Conservation (phyloP, 2,888 invertebrate genomes). For the Dasypolia templi region DNA sequence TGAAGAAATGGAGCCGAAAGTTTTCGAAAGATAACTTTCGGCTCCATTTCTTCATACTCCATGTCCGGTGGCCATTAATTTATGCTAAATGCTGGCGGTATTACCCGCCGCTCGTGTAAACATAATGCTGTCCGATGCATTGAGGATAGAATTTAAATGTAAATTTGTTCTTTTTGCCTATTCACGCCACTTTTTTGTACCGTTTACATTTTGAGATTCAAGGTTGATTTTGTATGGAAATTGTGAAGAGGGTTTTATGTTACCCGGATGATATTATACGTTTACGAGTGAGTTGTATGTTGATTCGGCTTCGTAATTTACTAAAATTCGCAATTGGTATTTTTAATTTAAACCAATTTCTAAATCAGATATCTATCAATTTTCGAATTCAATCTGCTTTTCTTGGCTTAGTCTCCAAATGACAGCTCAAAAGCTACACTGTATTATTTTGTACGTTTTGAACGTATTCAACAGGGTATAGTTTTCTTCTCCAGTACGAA, state of each 20-base stretch:
- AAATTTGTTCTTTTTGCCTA: constrained; percentile 53
- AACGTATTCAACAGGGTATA: constrained; percentile 31
- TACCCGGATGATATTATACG: constrained; percentile 25
- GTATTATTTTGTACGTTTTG: constrained; percentile 19
- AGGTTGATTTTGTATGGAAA: constrained; percentile 51
- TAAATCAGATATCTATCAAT: neutral
- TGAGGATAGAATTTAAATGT: constrained; percentile 62
- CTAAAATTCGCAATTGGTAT: neutral
- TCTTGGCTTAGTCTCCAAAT: constrained; percentile 10
- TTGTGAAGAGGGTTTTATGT: constrained; percentile 33
- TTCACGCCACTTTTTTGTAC: constrained; percentile 47
- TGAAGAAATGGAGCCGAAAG: too few relatives aligned
- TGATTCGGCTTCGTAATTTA: constrained; percentile 14
- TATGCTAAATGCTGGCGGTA: constrained; percentile 69
- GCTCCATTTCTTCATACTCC: constrained; percentile 55
- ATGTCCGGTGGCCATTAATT: constrained; percentile 69
- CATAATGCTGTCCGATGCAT: constrained; percentile 63
- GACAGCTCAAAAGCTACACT: constrained; percentile 8
- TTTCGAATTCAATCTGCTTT: constrained; percentile 8
- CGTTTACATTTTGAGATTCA: constrained; percentile 50
- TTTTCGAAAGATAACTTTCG: neutral
- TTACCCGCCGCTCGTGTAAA: constrained; percentile 57
- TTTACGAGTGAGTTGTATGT: constrained; percentile 17
- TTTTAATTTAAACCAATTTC: constrained; percentile 9
- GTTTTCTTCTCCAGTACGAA: constrained; percentile 43